phyloP scores from a whole-genome alignment of 2,113 vertebrate genomes.

The Pachypanchax playfairii region DNA sequence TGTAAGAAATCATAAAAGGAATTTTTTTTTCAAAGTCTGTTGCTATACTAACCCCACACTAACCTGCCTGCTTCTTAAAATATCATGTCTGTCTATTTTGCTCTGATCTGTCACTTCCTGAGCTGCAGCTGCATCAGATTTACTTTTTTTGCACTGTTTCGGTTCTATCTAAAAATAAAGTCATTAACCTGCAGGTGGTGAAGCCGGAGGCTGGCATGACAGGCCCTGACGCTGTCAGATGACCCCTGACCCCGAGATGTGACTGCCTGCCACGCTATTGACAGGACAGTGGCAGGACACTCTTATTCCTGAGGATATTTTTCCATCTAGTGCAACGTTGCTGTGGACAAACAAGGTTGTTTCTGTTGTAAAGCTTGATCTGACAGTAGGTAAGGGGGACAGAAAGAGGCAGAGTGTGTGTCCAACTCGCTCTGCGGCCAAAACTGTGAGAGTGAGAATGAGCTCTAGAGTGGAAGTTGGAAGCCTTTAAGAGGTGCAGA shows the following conservation, averaged over 20 bases:
- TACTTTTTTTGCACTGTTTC: conserved; percentile 67
- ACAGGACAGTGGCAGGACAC: conserved; percentile 86
- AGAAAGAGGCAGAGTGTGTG: conserved; percentile 15
- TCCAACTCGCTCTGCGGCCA: conserved; percentile 42
- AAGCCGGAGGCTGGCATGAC: conserved; percentile 79
- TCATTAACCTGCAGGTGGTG: conserved; percentile 90
- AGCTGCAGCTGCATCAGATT: conserved; percentile 72
- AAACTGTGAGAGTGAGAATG: conserved; percentile 60
- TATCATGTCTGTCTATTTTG: conserved; percentile 33
- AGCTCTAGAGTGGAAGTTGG: conserved; percentile 59
- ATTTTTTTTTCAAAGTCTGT: conserved; percentile 19
- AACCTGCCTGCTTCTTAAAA: conserved; percentile 51
- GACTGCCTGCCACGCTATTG: conserved; percentile 71
- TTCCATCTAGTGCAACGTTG: conserved; percentile 63
- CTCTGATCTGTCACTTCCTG: conserved; percentile 54
- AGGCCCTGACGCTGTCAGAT: conserved; percentile 71
- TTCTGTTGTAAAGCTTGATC: conserved; percentile 69
- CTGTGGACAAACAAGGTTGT: conserved; percentile 88
- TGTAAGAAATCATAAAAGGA: conserved; percentile 3
- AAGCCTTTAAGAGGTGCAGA: conserved; percentile 69
- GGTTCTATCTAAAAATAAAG: conserved; percentile 82
- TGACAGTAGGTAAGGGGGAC: conserved; percentile 45
- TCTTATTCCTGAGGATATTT: conserved; percentile 69
- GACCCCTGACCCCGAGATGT: conserved; percentile 69
- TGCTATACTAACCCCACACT: conserved; percentile 29